Base-by-base conservation (phyloP, 2,797 vertebrate genomes). In the Dermochelys coriacea region DNA sequence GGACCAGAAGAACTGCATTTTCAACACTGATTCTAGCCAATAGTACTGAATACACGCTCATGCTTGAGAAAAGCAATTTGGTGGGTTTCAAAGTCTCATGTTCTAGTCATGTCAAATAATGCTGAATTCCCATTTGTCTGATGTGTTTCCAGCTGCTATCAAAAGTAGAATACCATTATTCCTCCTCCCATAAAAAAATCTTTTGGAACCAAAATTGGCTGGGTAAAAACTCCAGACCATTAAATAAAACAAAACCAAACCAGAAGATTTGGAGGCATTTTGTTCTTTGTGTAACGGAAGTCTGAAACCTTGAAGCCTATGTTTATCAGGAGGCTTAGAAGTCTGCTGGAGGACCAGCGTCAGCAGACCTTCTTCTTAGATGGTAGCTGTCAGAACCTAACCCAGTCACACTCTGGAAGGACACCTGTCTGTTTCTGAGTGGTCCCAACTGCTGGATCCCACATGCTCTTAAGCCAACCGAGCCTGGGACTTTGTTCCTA, bases 391-490 rank as follows among this genome's bases (percentile, higher is more conserved):
- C 55, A 57, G 10, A 57, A 57, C 27, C 55, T 57, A 27, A 57
- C 25, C 21, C 8, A 10, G 54, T 55, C 6, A 4, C 54, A 8
- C 21, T 55, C 54, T 55, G 54, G 54, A 55, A 55, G 54, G 54
- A 55, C 19, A 55, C 54, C 7, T 3, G 23, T 25, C 54, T 84
- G 21, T 41, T 80, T 55, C 64, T 14, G n/a, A 82, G 79, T 52
- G 5, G 10, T 89, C 2, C 0, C 0, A 47, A 7, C 31, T 90
- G 75, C 89, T 83, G 23, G 54, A 55, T 55, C 54, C 21, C 54
- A 55, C 54, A 55, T 55, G 54, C 54, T 54, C 54, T 54, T 54
- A 54, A 54, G 52, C 52, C 21, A 54, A 9, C 52, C 54, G 52
- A 54, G 54, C 9, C 21, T 55, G 54, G 54, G 54, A 23, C 21